Base-by-base conservation (phyloP, 2,888 invertebrate species). In the Dynastes grantii region DNA sequence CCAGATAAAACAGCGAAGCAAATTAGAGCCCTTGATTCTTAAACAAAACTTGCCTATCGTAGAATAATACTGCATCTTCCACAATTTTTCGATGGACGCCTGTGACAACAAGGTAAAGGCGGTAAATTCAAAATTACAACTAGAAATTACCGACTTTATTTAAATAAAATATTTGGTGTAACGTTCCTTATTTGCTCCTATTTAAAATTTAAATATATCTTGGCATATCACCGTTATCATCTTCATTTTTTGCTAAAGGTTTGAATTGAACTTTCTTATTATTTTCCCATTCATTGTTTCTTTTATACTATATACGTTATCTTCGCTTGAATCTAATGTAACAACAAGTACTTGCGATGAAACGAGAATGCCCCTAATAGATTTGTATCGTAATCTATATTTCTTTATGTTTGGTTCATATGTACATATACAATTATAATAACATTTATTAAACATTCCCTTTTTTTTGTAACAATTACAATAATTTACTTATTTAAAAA, bases 201-300 rank as follows among this genome's bases (percentile, higher is more conserved):
- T n/a, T 16, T n/a, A 55, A 6, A 55, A 16, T 55, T 55, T 55
- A 55, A 55, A 55, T 1, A 2, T 11, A 55, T 53, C 29, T 70
- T 70, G 70, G 70, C 37, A 32, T 70, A 68, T 68, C 29, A 70
- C 37, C 58, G 40, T 67, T 40, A 27, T 27, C 58, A 65, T 27
- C 16, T 27, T 70, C 13, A 40, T 70, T 79, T 79, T 79, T 79
- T 79, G 79, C 79, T 79, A 79, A 77, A 58, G 77, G 73, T 77
- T 63, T 76, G 63, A 79, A 79, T 77, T 77, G 79, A 77, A 71
- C 73, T 53, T 70, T 78, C 61, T 61, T 76, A 76, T 78, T 78
- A 76, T 67, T 27, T 78, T 55, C 37, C 77, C 68, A 67, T 67
- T 22, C 45, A 70, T 73, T 32, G 32, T 68, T 51, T 55, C 8